A percentile compares a stretch with the other conserved stretches of the same genome.
Evolutionary conservation across 2,888 invertebrate species (phyloP).

Genomic region (Aromia moschata): DNA sequence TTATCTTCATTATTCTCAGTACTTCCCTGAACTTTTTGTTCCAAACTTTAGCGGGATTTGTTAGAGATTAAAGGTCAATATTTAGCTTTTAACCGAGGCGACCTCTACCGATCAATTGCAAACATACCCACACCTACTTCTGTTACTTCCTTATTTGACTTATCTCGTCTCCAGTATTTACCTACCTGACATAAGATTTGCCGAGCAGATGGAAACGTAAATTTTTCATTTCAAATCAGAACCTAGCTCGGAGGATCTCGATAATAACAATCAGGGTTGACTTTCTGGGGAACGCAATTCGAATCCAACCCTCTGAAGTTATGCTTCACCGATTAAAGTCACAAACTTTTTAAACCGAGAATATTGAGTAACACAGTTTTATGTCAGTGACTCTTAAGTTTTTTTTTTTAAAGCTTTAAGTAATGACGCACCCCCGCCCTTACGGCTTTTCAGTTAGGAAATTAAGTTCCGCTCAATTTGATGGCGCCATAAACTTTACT

Average conservation of each 20-base stretch:
- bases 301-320: constrained; percentile 19
- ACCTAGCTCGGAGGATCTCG: constrained; percentile 5
- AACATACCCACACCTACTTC: too few relatives aligned
- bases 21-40: too few relatives aligned
- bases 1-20: too few relatives aligned
- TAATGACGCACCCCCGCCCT: neutral
- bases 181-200: neutral
- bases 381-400: constrained; percentile 22
- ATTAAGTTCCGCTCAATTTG: constrained; percentile 9
- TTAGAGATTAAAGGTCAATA: too few relatives aligned
- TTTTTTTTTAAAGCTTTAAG: neutral
- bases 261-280: constrained; percentile 20
- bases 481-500: neutral
- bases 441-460: neutral
- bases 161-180: neutral
- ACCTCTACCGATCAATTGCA: too few relatives aligned
- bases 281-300: constrained; percentile 17
- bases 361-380: constrained; percentile 18
- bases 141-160: too few relatives aligned
- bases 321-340: constrained; percentile 21
- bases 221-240: constrained; percentile 11
- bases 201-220: constrained; percentile 2
- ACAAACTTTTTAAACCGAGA: constrained; percentile 23
- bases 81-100: too few relatives aligned
- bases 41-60: too few relatives aligned